Evolutionary conservation across 2,113 vertebrate genomes (phyloP).

Genomic region (human (Homo sapiens)): DNA sequence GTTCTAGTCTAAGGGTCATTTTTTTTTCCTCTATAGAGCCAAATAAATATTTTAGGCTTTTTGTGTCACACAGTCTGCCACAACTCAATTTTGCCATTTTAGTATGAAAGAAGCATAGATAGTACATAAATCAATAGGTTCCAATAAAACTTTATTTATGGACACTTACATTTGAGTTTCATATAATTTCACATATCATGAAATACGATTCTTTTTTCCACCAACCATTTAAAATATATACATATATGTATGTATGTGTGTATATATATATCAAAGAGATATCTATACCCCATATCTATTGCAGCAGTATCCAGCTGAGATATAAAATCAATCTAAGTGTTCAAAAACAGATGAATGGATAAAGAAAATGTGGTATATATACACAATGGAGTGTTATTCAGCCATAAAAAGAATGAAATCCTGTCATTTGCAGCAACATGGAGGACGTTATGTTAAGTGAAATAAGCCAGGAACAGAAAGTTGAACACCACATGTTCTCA

Average conservation of each 20-base stretch:
- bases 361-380: neutral
- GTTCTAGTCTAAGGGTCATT: neutral
- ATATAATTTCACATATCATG: constrained; percentile 28
- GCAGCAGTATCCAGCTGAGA: neutral
- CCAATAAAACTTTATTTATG: neutral
- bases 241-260: too few species aligned
- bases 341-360: neutral
- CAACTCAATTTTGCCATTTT: neutral
- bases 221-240: neutral
- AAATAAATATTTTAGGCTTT: constrained; percentile 32
- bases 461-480: neutral
- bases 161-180: constrained; percentile 37
- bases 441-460: neutral
- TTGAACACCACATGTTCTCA: neutral
- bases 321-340: neutral
- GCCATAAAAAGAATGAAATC: neutral
- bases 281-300: neutral
- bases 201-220: constrained; percentile 14
- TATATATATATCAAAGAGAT: neutral
- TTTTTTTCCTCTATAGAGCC: neutral
- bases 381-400: neutral
- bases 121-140: neutral
- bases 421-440: neutral
- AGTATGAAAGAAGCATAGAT: neutral
- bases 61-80: neutral